Conservation (phyloP, 1,140 invertebrate species). For the Ostrea edulis region DNA sequence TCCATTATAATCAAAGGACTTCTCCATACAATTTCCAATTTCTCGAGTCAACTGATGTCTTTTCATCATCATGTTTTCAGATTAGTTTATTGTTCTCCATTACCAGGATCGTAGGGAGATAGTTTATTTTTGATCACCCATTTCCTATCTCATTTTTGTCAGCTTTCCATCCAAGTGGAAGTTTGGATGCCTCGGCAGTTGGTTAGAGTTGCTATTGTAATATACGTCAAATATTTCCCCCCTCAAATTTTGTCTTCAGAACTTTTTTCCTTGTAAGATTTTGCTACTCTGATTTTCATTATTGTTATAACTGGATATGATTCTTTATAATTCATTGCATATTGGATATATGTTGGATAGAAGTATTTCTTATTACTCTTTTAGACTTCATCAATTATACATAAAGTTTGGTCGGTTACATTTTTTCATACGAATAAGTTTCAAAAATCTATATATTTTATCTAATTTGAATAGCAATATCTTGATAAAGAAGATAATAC, state of each 20-base stretch:
- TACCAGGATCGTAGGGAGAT: background rate
- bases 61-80: slow-evolving; percentile 3
- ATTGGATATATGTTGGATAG: background rate
- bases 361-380: no score
- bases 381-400: no score
- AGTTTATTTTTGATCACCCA: slow-evolving; percentile 25
- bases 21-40: slow-evolving; percentile 32
- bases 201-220: background rate
- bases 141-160: slow-evolving; percentile 3
- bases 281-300: background rate
- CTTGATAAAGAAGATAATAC: no score
- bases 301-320: background rate
- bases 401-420: no score
- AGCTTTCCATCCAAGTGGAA: background rate
- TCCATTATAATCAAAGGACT: slow-evolving; percentile 14
- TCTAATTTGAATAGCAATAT: no score
- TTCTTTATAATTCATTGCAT: no score
- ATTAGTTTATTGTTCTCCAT: slow-evolving; percentile 32
- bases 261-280: background rate
- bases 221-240: no score
- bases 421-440: no score
- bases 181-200: background rate
- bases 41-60: slow-evolving; percentile 23
- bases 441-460: no score
- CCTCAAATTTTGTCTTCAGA: background rate